Percentiles rank a stretch among this genome's conserved stretches.
Evolutionary conservation across 1,140 invertebrate species (phyloP).

Genomic region (Bombus balteatus): DNA sequence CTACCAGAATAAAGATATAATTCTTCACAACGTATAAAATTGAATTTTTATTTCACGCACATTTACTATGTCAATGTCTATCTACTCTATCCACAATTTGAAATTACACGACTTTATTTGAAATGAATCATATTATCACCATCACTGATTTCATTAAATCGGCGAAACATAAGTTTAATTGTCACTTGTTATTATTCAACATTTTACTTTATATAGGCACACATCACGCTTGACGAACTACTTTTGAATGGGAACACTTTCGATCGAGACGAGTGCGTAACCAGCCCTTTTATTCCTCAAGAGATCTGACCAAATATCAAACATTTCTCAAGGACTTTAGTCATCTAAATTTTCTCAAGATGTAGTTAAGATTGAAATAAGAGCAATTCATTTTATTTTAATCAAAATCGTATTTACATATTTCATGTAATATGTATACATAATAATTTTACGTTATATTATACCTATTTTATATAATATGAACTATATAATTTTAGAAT

Average conservation of each 20-base stretch:
- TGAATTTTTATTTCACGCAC: background rate
- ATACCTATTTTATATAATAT: background rate
- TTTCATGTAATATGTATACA: background rate
- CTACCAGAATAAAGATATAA: background rate
- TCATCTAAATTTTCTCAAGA: no score
- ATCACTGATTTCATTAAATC: background rate
- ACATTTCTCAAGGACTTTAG: background rate
- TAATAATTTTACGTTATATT: no score
- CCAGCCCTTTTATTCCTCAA: constrained; percentile 21
- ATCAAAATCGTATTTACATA: background rate
- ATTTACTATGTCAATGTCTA: no score
- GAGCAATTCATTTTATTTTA: background rate
- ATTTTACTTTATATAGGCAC: background rate
- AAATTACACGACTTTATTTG: background rate
- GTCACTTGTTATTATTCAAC: background rate
- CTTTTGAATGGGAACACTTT: constrained; percentile 21
- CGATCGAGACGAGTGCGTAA: background rate
- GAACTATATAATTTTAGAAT: background rate
- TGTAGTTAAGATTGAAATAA: background rate
- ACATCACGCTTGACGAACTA: background rate
- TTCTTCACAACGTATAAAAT: background rate
- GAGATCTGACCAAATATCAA: background rate
- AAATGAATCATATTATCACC: background rate
- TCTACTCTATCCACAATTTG: background rate
- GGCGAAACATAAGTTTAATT: background rate